A percentile compares a stretch with the other conserved stretches of the same genome.
Evolutionary conservation across 1,140 invertebrate species (phyloP).

Genomic region (Drosophila eugracilis): DNA sequence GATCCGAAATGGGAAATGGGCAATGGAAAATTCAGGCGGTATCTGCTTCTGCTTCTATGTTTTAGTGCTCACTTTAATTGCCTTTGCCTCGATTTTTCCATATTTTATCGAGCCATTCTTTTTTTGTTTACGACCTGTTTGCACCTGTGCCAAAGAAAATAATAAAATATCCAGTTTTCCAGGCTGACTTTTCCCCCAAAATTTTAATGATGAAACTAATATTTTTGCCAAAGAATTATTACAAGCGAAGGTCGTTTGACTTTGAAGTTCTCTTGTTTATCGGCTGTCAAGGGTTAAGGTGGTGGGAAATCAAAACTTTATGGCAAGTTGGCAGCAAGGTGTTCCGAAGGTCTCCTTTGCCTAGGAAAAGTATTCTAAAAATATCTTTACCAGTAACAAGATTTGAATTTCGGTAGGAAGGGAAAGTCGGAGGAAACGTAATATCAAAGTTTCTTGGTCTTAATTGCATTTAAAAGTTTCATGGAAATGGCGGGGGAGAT

Average conservation of each 20-base stretch:
- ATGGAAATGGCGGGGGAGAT: background rate
- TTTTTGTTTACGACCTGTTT: constrained; percentile 73
- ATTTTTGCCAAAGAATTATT: constrained; percentile 6
- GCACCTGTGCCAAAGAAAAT: constrained; percentile 62
- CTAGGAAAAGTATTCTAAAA: constrained; percentile 23
- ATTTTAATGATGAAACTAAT: constrained; percentile 22
- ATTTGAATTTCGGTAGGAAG: background rate
- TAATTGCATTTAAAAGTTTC: background rate
- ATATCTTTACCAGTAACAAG: constrained; percentile 9
- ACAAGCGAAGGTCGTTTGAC: constrained; percentile 18
- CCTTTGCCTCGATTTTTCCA: constrained; percentile 57
- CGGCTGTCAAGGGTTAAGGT: constrained; percentile 9
- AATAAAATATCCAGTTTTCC: constrained; percentile 27
- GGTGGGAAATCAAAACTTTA: constrained; percentile 19
- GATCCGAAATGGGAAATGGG: constrained; percentile 17
- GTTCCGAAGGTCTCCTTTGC: constrained; percentile 10
- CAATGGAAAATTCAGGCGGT: constrained; percentile 12
- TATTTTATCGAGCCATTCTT: background rate
- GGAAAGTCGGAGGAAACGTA: background rate
- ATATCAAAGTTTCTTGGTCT: background rate
- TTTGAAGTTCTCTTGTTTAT: constrained; percentile 32
- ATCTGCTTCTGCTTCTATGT: constrained; percentile 13
- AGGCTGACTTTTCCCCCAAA: background rate
- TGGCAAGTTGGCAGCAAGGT: constrained; percentile 4
- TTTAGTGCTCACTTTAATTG: constrained; percentile 73